Conservation (phyloP, 2,113 vertebrate species). For the Zootoca vivipara region DNA sequence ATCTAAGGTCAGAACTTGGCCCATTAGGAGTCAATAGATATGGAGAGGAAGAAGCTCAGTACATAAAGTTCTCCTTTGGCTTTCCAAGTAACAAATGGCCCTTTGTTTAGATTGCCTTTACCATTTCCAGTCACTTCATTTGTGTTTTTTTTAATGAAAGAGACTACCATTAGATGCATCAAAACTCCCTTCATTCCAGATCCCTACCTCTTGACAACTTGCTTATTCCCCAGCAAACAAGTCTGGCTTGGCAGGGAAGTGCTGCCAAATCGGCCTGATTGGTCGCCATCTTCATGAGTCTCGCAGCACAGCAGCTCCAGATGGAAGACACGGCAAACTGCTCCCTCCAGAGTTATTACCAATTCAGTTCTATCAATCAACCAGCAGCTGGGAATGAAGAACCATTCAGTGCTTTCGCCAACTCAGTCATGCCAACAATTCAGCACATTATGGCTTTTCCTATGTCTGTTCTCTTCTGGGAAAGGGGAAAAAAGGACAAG, state of each 20-base stretch:
- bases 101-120: conserved; percentile 22
- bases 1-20: conserved; percentile 30
- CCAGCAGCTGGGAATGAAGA: conserved; percentile 69
- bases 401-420: conserved; percentile 38
- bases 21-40: conserved; percentile 13
- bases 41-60: background rate
- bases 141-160: conserved; percentile 45
- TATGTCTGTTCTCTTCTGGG: conserved; percentile 32
- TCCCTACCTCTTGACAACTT: conserved; percentile 55
- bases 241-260: conserved; percentile 42
- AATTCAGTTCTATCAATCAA: conserved; percentile 75
- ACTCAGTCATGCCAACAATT: conserved; percentile 41
- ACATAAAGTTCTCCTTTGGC: conserved; percentile 20
- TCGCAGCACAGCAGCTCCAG: conserved; percentile 75
- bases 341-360: conserved; percentile 70
- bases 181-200: conserved; percentile 57
- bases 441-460: conserved; percentile 15
- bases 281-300: conserved; percentile 60
- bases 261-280: conserved; percentile 69
- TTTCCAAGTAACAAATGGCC: conserved; percentile 19
- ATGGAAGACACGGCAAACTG: conserved; percentile 74
- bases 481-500: conserved; percentile 29
- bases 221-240: conserved; percentile 55
- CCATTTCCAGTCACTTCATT: conserved; percentile 14
- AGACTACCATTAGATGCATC: conserved; percentile 40